A percentile compares a stretch with the other conserved stretches of the same genome.
phyloP scores from a whole-genome alignment of 2,888 invertebrate genomes.

The Agrochola circellaris region DNA sequence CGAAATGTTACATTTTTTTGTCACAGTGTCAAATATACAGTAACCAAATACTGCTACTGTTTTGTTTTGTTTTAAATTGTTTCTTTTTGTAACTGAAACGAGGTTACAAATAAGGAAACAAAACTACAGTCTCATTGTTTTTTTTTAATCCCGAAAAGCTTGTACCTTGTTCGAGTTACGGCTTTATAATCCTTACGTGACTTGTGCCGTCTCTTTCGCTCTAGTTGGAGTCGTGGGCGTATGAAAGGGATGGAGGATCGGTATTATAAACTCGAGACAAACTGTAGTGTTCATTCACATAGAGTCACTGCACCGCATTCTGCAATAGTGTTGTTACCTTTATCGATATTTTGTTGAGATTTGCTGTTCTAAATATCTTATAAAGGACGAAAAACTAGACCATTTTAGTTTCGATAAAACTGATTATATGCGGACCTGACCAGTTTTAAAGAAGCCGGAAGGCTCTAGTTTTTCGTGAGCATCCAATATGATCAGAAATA shows the following conservation, averaged over 20 bases:
- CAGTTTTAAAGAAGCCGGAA: neutral
- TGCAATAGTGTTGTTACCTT: constrained; percentile 77
- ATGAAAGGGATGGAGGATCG: constrained; percentile 68
- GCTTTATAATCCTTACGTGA: constrained; percentile 85
- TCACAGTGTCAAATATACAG: constrained; percentile 5
- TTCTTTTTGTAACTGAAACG: constrained; percentile 40
- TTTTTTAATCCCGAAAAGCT: constrained; percentile 74
- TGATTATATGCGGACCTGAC: neutral
- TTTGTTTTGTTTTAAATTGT: constrained; percentile 18
- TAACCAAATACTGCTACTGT: constrained; percentile 49
- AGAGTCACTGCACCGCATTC: constrained; percentile 88
- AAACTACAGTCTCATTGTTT: constrained; percentile 70
- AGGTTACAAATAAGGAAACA: constrained; percentile 54
- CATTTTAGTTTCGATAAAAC: too few species aligned
- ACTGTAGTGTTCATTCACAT: constrained; percentile 87
- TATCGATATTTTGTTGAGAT: constrained; percentile 62
- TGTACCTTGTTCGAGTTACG: constrained; percentile 76
- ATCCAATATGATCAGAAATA: neutral
- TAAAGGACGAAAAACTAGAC: neutral
- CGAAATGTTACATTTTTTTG: neutral
- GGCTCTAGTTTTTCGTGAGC: neutral
- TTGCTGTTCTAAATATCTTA: neutral
- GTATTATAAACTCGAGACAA: constrained; percentile 71
- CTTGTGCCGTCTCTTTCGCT: constrained; percentile 69
- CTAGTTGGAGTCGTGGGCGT: constrained; percentile 26